A percentile compares a stretch with the other conserved stretches of the same genome.
Conservation (phyloP, 2,888 invertebrate species). For the Pteria penguin region DNA sequence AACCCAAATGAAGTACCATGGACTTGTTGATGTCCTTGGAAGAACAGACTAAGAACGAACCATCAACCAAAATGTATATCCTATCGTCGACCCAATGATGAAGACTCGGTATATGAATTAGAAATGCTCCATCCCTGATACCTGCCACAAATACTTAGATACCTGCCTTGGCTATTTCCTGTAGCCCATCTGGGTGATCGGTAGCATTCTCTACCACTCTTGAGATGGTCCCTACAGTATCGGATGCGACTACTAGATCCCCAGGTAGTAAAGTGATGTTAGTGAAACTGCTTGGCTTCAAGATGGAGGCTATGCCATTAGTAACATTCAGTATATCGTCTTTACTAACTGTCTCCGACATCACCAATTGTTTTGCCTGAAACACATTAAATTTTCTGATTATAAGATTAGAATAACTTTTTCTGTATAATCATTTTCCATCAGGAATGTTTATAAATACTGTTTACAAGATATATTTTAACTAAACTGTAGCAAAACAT, state of each 20-base stretch:
- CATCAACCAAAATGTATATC: no score
- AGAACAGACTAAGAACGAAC: no score
- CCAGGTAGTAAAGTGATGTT: slow-evolving; percentile 57
- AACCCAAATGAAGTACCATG: no score
- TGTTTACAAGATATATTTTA: no score
- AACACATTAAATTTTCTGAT: background rate
- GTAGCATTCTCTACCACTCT: slow-evolving; percentile 40
- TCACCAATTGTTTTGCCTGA: slow-evolving; percentile 29
- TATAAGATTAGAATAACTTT: background rate
- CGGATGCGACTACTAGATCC: slow-evolving; percentile 58
- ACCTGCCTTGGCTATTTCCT: slow-evolving; percentile 47
- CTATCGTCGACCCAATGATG: no score
- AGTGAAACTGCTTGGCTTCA: background rate
- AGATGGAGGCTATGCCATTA: slow-evolving; percentile 6
- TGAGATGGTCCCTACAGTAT: slow-evolving; percentile 55
- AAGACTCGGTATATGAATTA: no score
- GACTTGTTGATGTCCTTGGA: no score
- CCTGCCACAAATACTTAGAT: background rate
- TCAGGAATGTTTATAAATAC: no score
- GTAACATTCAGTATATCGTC: slow-evolving; percentile 28
- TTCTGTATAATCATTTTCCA: no score
- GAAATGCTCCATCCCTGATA: background rate
- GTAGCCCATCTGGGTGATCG: slow-evolving; percentile 26
- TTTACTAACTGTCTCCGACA: background rate
- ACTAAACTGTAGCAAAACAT: no score